Base-by-base conservation (phyloP, 2,797 vertebrate genomes). In the Lithobates sylvaticus region DNA sequence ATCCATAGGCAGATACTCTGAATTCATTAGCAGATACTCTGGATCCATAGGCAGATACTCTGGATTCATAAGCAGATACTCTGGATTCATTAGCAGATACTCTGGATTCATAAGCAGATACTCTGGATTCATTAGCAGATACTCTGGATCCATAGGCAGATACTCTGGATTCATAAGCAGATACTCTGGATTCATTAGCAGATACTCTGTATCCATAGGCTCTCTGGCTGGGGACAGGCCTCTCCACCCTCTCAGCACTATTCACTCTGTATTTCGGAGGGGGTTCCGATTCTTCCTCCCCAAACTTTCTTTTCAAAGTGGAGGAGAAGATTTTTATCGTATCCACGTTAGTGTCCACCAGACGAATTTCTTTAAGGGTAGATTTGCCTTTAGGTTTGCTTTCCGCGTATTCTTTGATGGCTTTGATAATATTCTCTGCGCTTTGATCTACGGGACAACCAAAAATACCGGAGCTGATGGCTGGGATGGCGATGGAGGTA, bases 391-490 rank as follows among this genome's bases (percentile, higher is more conserved):
- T 61, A 15, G 32, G 85, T 88, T 96, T 93, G 10, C n/a, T 2
- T 47, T 94, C 89, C 34, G 94, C 91, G 85, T 88, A 91, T 26
- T 96, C 93, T 42, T 91, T 91, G 76, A 98, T 79, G 0, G 96
- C 90, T 16, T 79, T 76, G 1, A 95, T 92, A 42, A 98, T 97
- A 0, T 90, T 92, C 0, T 91, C 75, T 0, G 91, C 90, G 79
- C 96, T 97, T 39, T 80, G 88, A 0, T 91, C 61, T 23, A 97
- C 81, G 0, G 97, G 97, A 73, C 97, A 98, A 5, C 93, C 95
- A 54, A 95, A 97, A 69, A 94, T 50, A 0, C 97, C 96, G 0
- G 96, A 95, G 29, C 97, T 96, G 89, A 98, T 87, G 0, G 96
- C 94, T 0, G 97, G 97, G 61, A 99, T 88, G 0, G 96, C 97